Base-by-base conservation (phyloP, 2,797 vertebrate genomes). In the Bufotes viridis region DNA sequence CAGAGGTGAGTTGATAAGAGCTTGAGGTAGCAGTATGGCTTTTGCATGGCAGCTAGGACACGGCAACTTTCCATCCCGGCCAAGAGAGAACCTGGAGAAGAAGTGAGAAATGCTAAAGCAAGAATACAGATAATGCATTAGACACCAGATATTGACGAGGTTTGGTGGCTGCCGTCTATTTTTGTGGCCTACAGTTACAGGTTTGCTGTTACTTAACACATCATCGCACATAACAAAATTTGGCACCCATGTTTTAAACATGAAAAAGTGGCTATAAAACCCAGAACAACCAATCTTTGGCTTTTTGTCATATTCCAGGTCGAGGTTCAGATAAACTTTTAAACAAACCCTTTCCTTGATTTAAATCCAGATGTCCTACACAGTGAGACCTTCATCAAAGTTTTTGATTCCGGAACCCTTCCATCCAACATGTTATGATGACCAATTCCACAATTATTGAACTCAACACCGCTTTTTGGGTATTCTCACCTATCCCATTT, bases 21-120 rank as follows among this genome's bases (percentile, higher is more conserved):
- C 74, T 76, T 76, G 74, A 76, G 74, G 74, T 76, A 76, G 74
- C 74, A 14, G 74, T 76, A 76, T 76, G 74, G 49, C 49, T 76
- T 76, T 42, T 76, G 22, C 74, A 76, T 51, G 74, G 49, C 74
- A 76, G 10, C 42, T 76, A 12, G 49, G 11, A 53, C 20, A n/a
- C 22, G 9, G 18, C 34, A 49, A 49, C 42, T 17, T 49, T 76
- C 74, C 6, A 49, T 76, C 49, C 20, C 49, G 8, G 22, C 29
- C 70, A 74, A 74, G 18, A 3, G 17, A 15, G 13, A 26, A 69
- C 14, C n/a, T 1, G 7, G 9, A 13, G 17, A 49, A n/a, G 53
- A 51, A 13, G 51, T 11, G 20, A 53, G 49, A 76, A 22, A 53
- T 11, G 42, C 14, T n/a, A 11, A 76, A 51, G 74, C 15, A 14